Evolutionary conservation across 2,888 invertebrate genomes (phyloP).

Genomic region (Apamea epomidion): DNA sequence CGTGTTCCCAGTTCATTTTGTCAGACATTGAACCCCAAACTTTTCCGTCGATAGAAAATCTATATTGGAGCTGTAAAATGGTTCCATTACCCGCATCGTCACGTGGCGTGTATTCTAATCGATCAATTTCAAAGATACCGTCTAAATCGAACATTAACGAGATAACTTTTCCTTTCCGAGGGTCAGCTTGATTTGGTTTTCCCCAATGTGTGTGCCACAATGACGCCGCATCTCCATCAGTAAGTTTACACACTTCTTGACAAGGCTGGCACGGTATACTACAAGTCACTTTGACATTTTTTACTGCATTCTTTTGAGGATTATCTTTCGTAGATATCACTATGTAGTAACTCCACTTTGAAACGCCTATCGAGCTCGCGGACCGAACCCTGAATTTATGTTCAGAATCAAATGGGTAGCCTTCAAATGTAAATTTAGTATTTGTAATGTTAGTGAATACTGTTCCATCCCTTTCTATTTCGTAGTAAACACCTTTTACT

Average conservation of each 20-base stretch:
- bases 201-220: conserved; percentile 80
- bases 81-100: conserved; percentile 83
- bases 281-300: conserved; percentile 74
- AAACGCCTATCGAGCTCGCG: conserved; percentile 73
- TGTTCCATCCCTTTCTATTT: conserved; percentile 82
- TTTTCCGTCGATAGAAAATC: conserved; percentile 73
- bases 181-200: conserved; percentile 67
- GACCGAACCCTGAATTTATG: conserved; percentile 81
- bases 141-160: conserved; percentile 75
- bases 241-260: conserved; percentile 74
- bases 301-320: conserved; percentile 73
- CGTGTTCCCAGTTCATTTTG: conserved; percentile 69
- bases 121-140: conserved; percentile 72
- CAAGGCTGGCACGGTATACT: conserved; percentile 74
- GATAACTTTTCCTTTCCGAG: conserved; percentile 67
- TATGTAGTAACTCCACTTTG: conserved; percentile 81
- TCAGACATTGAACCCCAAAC: conserved; percentile 76
- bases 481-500: conserved; percentile 75
- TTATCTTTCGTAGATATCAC: conserved; percentile 73
- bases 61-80: conserved; percentile 77
- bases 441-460: conserved; percentile 79
- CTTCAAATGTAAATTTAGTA: conserved; percentile 74
- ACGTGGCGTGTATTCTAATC: conserved; percentile 80
- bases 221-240: conserved; percentile 67
- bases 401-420: conserved; percentile 73